These are phyloP conservation scores for Caenorhabditis tropicalis DNA, from an alignment of 1,140 invertebrate genomes.

Conservation along the genomic window DNA sequence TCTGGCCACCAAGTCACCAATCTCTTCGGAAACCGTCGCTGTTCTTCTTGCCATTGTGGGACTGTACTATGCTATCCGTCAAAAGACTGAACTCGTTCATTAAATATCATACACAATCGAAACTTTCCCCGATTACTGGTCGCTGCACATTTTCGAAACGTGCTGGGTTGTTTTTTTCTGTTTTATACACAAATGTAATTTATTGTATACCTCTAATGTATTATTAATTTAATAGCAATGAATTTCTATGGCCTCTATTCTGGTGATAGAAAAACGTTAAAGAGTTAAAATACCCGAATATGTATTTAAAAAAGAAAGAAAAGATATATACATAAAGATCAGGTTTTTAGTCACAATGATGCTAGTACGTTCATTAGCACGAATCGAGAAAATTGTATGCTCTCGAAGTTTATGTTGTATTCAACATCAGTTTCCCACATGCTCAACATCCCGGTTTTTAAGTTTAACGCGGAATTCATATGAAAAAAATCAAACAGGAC, in stretches of 20 bases:
- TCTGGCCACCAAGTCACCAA: slow-evolving; percentile 61
- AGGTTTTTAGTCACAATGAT: not conserved
- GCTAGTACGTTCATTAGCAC: not conserved
- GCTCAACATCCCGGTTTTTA: not conserved
- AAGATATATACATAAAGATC: not conserved
- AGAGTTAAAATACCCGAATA: not conserved
- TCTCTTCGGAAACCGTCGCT: slow-evolving; percentile 65
- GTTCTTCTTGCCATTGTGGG: slow-evolving; percentile 59
- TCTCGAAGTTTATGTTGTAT: not conserved
- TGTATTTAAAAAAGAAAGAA: not conserved
- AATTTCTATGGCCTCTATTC: not conserved
- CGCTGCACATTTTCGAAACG: not conserved
- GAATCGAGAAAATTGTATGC: not conserved
- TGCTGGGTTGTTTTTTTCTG: slow-evolving; percentile 19
- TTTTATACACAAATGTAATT: slow-evolving; percentile 33
- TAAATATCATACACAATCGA: slow-evolving; percentile 33
- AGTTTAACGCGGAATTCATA: not conserved
- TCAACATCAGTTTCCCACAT: not conserved
- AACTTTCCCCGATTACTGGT: slow-evolving; percentile 33
- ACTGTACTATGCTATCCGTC: slow-evolving; percentile 61
- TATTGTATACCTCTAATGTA: slow-evolving; percentile 22
- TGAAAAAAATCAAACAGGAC: slow-evolving; percentile 4
- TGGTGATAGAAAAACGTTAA: not conserved
- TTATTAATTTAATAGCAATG: slow-evolving; percentile 9
- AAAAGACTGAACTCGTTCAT: slow-evolving; percentile 53